Evolutionary conservation across 2,797 vertebrate genomes (phyloP), one percentile per base, ranked within the genome.

Genomic region (Allobates femoralis): DNA sequence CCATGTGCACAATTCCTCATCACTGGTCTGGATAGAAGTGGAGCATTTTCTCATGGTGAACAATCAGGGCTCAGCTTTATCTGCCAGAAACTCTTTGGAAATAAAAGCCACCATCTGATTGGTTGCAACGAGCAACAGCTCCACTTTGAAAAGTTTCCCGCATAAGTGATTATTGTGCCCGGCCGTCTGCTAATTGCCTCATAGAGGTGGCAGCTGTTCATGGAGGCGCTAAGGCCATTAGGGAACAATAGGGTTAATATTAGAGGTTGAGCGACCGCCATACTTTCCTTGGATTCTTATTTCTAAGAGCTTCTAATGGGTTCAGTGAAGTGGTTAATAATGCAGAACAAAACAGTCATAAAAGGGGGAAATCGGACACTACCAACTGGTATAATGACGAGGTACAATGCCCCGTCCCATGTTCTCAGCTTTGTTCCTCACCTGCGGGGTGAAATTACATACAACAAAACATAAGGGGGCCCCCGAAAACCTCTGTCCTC

Each of bases 361-460:
- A 80, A 76, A 37, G 56, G 46, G 30, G 19, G 67, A 75, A 88
- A 88, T 26, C 51, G 12, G 78, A 88, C 71, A 81, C 86, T 58
- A 6, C 23, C 2, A 14, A 69, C 16, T 46, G 69, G 50, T 71
- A 66, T 83, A 77, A 82, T 83, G 74, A 78, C 30, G 60, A 81
- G 69, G 55, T 23, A 28, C 34, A 55, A 60, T 37, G 58, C 60
- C 26, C 51, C 30, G 19, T 21, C 77, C 53, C 46, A 16, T 26
- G 64, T 84, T 79, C 34, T 46, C 32, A 7, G 75, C 78, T 81
- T 88, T 88, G 86, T 88, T 81, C 67, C 18, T 81, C 83, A 85
- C 83, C 82, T 81, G 86, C 4, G 51, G 86, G 6, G 69, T 88
- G 86, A 85, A 88, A 85, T 88, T 88, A 88, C 82, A 87, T 80